These are phyloP conservation scores for Polypedilum vanderplanki DNA, from an alignment of 1,140 invertebrate genomes.

Conservation along the genomic window DNA sequence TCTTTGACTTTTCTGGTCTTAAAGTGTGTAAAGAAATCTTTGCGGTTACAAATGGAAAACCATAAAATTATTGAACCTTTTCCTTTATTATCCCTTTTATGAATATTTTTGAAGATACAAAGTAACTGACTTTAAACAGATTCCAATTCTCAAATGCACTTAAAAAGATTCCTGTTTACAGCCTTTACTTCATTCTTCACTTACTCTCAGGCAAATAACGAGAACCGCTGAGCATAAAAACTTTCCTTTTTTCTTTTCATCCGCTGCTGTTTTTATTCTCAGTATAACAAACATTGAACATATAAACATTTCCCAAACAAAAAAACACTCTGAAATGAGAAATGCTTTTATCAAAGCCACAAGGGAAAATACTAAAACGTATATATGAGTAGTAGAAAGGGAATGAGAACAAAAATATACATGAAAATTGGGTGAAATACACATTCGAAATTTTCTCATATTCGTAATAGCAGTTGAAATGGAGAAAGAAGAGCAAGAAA, in stretches of 20 bases:
- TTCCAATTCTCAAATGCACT: background rate
- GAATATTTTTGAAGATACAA: background rate
- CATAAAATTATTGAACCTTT: constrained; percentile 19
- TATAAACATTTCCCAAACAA: background rate
- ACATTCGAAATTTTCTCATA: background rate
- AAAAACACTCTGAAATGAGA: background rate
- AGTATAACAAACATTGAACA: too few species aligned
- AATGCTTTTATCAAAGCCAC: background rate
- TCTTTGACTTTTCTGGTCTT: background rate
- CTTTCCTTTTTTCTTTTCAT: background rate
- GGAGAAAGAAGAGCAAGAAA: background rate
- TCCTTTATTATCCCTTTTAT: background rate
- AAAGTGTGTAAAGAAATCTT: background rate
- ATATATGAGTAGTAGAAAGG: background rate
- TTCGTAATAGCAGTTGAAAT: background rate
- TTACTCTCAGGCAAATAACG: background rate
- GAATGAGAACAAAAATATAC: background rate
- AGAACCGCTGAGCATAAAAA: background rate
- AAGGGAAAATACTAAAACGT: background rate
- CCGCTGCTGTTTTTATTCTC: background rate
- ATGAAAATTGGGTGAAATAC: constrained; percentile 12
- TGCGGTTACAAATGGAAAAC: background rate
- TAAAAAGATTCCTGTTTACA: constrained; percentile 12
- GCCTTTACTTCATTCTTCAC: background rate
- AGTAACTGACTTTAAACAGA: constrained; percentile 6